Evolutionary conservation across 2,888 invertebrate genomes (phyloP).

Genomic region (Cataglyphis altisquamis): DNA sequence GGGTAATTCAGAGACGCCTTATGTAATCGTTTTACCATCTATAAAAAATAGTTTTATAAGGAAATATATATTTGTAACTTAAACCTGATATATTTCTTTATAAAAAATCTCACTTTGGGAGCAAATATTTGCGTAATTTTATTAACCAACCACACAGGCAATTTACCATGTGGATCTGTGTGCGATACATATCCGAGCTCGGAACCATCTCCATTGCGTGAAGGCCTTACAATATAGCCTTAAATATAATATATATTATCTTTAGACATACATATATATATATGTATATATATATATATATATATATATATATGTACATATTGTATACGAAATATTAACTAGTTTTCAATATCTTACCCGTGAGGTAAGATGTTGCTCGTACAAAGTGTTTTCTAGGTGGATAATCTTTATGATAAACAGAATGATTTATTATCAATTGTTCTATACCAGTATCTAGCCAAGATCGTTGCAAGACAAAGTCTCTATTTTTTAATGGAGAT

Average conservation of each 20-base stretch:
- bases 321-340: not conserved
- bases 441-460: conserved; percentile 96
- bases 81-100: not conserved
- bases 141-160: conserved; percentile 97
- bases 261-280: not conserved
- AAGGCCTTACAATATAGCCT: conserved; percentile 90
- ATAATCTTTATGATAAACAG: conserved; percentile 94
- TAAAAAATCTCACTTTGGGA: conserved; percentile 89
- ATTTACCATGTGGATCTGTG: conserved; percentile 94
- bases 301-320: not conserved
- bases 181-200: conserved; percentile 96
- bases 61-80: not conserved
- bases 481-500: conserved; percentile 94
- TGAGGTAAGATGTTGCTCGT: conserved; percentile 89
- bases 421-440: conserved; percentile 96
- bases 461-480: conserved; percentile 96
- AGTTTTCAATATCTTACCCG: conserved; percentile 85
- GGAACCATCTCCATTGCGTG: conserved; percentile 88
- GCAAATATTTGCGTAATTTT: conserved; percentile 95
- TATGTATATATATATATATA: not conserved
- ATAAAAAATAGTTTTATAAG: conserved; percentile 59
- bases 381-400: conserved; percentile 94
- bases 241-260: conserved; percentile 31
- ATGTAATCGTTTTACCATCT: conserved; percentile 93
- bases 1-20: conserved; percentile 94